A percentile compares a stretch with the other conserved stretches of the same genome.
Evolutionary conservation across 2,888 invertebrate species (phyloP).

Genomic region (Rambutsinella grinnellia): DNA sequence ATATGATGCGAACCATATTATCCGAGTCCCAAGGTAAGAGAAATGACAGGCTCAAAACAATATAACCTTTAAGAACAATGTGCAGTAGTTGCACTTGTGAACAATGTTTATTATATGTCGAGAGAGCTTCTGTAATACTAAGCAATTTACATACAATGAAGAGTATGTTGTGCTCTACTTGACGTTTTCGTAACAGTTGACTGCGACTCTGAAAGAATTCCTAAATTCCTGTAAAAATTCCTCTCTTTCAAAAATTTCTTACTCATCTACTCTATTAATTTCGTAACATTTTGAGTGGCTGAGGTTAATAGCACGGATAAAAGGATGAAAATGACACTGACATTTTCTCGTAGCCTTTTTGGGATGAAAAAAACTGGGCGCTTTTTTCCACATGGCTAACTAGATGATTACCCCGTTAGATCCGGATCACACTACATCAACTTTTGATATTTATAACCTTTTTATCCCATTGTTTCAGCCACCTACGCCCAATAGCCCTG

Average conservation of each 20-base stretch:
- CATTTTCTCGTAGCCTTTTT: no score
- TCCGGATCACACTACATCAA: neutral
- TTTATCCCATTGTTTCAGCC: neutral
- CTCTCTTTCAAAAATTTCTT: no score
- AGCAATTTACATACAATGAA: neutral
- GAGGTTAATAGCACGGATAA: no score
- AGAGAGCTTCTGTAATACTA: no score
- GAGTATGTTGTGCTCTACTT: conserved; percentile 36
- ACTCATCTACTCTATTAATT: no score
- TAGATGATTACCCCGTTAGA: neutral
- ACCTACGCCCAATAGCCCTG: neutral
- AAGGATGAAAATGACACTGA: no score
- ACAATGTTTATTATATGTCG: neutral
- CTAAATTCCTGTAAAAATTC: no score
- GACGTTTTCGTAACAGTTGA: conserved; percentile 36
- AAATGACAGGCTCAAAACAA: neutral
- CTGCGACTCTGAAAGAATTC: conserved; percentile 25
- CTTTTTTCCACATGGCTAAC: neutral
- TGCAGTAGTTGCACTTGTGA: neutral
- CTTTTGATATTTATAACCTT: neutral
- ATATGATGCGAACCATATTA: neutral
- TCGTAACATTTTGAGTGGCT: no score
- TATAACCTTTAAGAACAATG: neutral
- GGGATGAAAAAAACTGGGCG: no score
- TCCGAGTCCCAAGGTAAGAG: neutral